Conservation (phyloP, 35 echinoderm and acorn worm species). For the Ptychodera flava region DNA sequence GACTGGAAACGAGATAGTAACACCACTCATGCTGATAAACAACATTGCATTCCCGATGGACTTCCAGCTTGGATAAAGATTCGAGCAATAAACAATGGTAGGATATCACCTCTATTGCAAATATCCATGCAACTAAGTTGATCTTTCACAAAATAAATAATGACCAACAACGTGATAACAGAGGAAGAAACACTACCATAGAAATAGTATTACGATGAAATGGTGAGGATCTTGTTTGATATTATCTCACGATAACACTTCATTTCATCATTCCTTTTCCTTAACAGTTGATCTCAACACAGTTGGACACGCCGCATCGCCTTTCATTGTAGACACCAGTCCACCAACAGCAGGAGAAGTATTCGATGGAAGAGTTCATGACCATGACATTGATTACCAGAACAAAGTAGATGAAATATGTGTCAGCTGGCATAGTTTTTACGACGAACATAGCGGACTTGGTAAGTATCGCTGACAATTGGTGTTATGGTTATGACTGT, state of each 20-base stretch:
- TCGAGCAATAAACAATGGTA: conserved; percentile 44
- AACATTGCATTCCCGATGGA: conserved; percentile 19
- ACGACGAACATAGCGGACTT: conserved; percentile 22
- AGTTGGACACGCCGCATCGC: conserved; percentile 18
- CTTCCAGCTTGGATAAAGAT: conserved; percentile 27
- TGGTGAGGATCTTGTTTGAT: too few species aligned
- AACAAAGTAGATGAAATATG: conserved; percentile 12
- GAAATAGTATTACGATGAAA: too few species aligned
- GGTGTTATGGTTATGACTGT: too few species aligned
- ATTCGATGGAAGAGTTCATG: conserved; percentile 17
- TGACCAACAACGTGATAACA: too few species aligned
- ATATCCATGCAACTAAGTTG: too few species aligned
- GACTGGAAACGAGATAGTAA: conserved; percentile 18
- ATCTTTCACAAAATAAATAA: too few species aligned
- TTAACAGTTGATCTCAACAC: conserved; percentile 31
- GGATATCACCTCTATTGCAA: too few species aligned
- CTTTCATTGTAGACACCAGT: conserved; percentile 26
- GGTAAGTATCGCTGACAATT: conserved; percentile 16
- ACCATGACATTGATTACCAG: conserved; percentile 13
- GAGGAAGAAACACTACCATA: too few species aligned
- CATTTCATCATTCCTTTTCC: too few species aligned
- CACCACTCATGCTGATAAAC: too few species aligned
- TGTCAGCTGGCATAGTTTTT: conserved; percentile 30
- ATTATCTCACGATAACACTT: too few species aligned
- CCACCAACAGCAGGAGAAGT: conserved; percentile 33